Conservation (phyloP, 2,797 vertebrate genomes). For the Aldrovandia affinis region DNA sequence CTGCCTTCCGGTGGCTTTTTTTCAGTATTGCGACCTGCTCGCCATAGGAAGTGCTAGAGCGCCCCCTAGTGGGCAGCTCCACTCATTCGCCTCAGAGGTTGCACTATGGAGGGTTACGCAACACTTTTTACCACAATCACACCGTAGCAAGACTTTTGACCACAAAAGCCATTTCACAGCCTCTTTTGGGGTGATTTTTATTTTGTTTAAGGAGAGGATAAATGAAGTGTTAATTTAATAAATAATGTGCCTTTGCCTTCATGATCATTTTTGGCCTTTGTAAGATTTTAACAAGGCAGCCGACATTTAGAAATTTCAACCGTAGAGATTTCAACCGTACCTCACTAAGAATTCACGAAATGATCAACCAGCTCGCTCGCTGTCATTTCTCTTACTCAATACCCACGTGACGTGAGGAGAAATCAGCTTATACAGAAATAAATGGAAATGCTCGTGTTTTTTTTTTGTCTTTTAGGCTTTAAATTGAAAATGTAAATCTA, state of each 20-base stretch:
- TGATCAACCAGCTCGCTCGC: background rate
- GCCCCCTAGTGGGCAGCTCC: conserved; percentile 44
- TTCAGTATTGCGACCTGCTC: too few species aligned
- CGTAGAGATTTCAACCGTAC: background rate
- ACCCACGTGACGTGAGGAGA: background rate
- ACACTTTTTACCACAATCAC: background rate
- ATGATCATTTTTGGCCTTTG: background rate
- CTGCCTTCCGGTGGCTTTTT: background rate
- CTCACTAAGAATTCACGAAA: background rate
- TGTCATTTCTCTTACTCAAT: background rate
- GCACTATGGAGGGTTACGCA: background rate
- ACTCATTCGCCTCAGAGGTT: too few species aligned
- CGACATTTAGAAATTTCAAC: background rate
- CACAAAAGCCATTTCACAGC: background rate
- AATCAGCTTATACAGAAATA: background rate
- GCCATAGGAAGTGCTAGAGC: conserved; percentile 38
- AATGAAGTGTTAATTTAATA: background rate
- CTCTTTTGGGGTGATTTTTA: background rate
- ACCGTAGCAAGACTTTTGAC: background rate
- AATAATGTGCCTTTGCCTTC: background rate
- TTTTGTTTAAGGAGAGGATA: background rate
- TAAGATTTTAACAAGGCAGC: background rate
- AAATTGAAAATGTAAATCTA: conserved; percentile 4
- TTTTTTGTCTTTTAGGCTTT: conserved; percentile 4
- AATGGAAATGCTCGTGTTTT: background rate